Conservation (phyloP, 2,888 invertebrate genomes). For the Nudaria mundana region DNA sequence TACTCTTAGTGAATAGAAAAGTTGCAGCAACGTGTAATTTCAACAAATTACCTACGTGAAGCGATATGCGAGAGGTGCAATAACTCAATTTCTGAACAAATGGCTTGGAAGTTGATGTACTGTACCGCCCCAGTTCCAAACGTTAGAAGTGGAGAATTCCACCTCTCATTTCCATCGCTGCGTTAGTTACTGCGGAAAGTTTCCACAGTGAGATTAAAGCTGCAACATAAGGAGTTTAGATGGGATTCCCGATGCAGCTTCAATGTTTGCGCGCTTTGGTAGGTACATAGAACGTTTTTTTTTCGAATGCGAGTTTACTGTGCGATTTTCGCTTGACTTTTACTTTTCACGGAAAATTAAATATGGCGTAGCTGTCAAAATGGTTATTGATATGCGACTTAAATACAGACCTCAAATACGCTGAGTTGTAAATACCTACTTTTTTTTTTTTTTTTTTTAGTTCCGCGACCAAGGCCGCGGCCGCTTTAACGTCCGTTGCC, state of each 20-base stretch:
- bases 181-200: slow-evolving; percentile 49
- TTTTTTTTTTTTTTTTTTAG: no score
- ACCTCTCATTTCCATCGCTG: slow-evolving; percentile 58
- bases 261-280: slow-evolving; percentile 48
- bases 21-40: slow-evolving; percentile 57
- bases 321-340: slow-evolving; percentile 57
- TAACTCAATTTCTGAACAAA: slow-evolving; percentile 78
- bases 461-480: no score
- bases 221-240: slow-evolving; percentile 60
- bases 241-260: slow-evolving; percentile 49
- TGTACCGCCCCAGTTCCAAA: slow-evolving; percentile 43
- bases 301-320: slow-evolving; percentile 57
- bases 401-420: no score
- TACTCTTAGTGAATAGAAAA: slow-evolving; percentile 43
- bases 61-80: slow-evolving; percentile 72
- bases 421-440: no score
- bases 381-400: slow-evolving; percentile 71
- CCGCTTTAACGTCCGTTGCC: no score
- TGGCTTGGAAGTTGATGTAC: slow-evolving; percentile 76
- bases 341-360: slow-evolving; percentile 61
- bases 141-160: slow-evolving; percentile 54
- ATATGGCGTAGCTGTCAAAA: slow-evolving; percentile 74
- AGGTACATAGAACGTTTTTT: slow-evolving; percentile 57
- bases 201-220: slow-evolving; percentile 53
- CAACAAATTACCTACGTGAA: slow-evolving; percentile 72